Conservation (phyloP, 1,140 invertebrate genomes). For the Polypedilum vanderplanki region DNA sequence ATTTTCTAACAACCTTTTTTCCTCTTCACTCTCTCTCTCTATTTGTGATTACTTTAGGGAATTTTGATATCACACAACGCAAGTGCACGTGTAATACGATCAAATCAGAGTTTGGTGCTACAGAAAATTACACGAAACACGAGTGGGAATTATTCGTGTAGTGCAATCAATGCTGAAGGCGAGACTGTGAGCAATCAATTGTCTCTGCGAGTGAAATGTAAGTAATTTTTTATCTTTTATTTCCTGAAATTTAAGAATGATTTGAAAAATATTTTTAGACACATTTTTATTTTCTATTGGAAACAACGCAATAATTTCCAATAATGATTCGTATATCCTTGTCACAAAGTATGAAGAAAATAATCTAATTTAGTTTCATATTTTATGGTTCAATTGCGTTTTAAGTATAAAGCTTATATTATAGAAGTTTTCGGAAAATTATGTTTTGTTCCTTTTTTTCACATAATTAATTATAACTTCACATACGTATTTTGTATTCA, state of each 20-base stretch:
- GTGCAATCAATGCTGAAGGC: slow-evolving; percentile 62
- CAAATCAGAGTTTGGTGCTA: slow-evolving; percentile 66
- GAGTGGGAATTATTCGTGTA: slow-evolving; percentile 66
- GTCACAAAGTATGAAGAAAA: no score
- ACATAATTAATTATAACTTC: no score
- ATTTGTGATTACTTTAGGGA: slow-evolving; percentile 45
- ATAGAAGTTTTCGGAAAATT: no score
- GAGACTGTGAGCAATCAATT: slow-evolving; percentile 61
- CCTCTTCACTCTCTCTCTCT: slow-evolving; percentile 36
- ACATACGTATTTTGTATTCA: no score
- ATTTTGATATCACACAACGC: slow-evolving; percentile 61
- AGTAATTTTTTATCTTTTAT: slow-evolving; percentile 43
- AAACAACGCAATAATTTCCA: no score
- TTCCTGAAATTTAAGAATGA: not conserved
- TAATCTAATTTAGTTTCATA: no score
- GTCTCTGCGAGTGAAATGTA: slow-evolving; percentile 65
- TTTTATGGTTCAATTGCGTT: no score
- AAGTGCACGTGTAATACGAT: slow-evolving; percentile 61
- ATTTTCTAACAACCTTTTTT: slow-evolving; percentile 29
- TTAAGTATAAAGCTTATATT: no score
- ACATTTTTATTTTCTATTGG: no score
- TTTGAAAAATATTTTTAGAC: no score
- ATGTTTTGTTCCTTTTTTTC: no score
- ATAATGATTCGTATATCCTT: no score
- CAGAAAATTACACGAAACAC: slow-evolving; percentile 61